Conservation (phyloP, 2,113 vertebrate genomes). For the Anoplopoma fimbria region DNA sequence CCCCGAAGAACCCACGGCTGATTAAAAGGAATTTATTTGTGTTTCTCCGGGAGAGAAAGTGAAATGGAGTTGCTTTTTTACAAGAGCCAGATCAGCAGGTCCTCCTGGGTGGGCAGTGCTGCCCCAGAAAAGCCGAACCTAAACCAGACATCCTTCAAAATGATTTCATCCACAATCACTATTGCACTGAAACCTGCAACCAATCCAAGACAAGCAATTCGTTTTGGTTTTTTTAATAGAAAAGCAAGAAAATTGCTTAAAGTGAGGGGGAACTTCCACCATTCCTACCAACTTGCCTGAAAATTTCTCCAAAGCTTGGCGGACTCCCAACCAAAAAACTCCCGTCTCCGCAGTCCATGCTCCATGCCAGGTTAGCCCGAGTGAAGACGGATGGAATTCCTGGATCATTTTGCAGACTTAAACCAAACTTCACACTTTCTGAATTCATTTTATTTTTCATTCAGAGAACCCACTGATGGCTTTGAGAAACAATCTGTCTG, state of each 20-base stretch:
- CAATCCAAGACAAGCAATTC: slow-evolving; percentile 61
- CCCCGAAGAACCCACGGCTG: slow-evolving; percentile 66
- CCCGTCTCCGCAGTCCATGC: background rate
- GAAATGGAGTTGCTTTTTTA: slow-evolving; percentile 51
- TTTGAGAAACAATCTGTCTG: slow-evolving; percentile 61
- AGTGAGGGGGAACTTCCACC: slow-evolving; percentile 20
- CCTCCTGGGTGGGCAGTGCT: slow-evolving; percentile 69
- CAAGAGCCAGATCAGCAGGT: slow-evolving; percentile 72
- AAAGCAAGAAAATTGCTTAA: slow-evolving; percentile 30
- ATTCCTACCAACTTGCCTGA: slow-evolving; percentile 34
- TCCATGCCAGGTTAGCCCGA: slow-evolving; percentile 39
- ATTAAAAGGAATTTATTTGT: slow-evolving; percentile 81
- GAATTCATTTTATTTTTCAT: slow-evolving; percentile 15
- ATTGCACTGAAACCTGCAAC: slow-evolving; percentile 18
- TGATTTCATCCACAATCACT: slow-evolving; percentile 56
- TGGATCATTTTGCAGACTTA: slow-evolving; percentile 62
- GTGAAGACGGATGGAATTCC: slow-evolving; percentile 55
- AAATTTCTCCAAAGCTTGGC: slow-evolving; percentile 19
- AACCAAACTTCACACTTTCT: slow-evolving; percentile 64
- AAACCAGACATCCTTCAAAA: slow-evolving; percentile 64
- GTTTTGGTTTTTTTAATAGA: slow-evolving; percentile 5
- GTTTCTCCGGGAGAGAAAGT: slow-evolving; percentile 65
- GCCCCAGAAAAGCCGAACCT: slow-evolving; percentile 55
- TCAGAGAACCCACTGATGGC: slow-evolving; percentile 40
- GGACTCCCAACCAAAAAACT: background rate